These are phyloP conservation scores for Microdon myrmicae DNA, from an alignment of 2,888 invertebrate species.

Conservation along the genomic window DNA sequence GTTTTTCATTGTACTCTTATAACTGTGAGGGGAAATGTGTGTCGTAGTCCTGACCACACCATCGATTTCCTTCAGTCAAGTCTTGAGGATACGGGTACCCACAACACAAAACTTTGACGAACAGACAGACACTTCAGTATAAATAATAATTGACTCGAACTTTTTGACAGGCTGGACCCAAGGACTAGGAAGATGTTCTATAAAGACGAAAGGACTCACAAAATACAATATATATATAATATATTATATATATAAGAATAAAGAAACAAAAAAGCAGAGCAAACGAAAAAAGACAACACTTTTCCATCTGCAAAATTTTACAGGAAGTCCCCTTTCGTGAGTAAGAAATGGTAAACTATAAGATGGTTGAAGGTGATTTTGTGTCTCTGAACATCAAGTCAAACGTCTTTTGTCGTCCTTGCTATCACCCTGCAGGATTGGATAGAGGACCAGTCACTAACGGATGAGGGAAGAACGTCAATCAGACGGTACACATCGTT, in stretches of 20 bases:
- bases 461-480: conserved; percentile 24
- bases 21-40: too few relatives aligned
- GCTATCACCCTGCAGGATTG: too few relatives aligned
- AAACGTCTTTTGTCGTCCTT: conserved; percentile 46
- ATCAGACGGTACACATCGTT: conserved; percentile 5
- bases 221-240: too few relatives aligned
- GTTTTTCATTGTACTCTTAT: conserved; percentile 10
- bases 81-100: conserved; percentile 11
- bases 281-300: conserved; percentile 18
- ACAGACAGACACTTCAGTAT: conserved; percentile 42
- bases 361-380: conserved; percentile 15
- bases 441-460: conserved; percentile 5
- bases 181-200: conserved; percentile 17
- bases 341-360: neutral
- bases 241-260: too few relatives aligned
- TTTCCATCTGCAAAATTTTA: conserved; percentile 46
- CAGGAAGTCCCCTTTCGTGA: conserved; percentile 32
- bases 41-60: conserved; percentile 24
- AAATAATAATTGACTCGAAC: conserved; percentile 49
- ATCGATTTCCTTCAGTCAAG: conserved; percentile 9
- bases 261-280: neutral
- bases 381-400: conserved; percentile 45
- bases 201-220: neutral
- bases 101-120: conserved; percentile 27
- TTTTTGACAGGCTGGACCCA: conserved; percentile 48